Base-by-base conservation (phyloP, 1,140 invertebrate species). In the Heterodera schachtii region DNA sequence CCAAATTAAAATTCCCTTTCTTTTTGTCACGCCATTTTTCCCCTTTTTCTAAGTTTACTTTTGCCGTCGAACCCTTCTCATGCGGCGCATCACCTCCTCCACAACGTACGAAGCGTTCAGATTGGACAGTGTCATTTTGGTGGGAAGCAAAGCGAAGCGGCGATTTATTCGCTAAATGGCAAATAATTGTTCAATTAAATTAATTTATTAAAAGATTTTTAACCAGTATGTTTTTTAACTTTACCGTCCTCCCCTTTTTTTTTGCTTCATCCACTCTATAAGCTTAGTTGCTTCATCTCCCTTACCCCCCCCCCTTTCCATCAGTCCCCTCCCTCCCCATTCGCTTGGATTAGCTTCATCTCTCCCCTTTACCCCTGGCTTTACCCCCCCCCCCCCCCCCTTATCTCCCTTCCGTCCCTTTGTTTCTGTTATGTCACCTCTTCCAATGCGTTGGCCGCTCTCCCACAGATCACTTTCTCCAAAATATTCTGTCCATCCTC, bases 91-190 rank as follows among this genome's bases (percentile, higher is more conserved):
- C 31, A 86, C 79, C 49, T 86, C 84, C 13, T 85, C 80, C 49
- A 88, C 66, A 60, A 86, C 75, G 44, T 46, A 80, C n/a, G 85
- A 60, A 21, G 83, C 81, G 75, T 88, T 81, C 64, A 84, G 69
- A 57, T 87, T 73, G 43, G 84, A 76, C 49, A 86, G 64, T 3
- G 69, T 60, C 13, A 86, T 78, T 74, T 86, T 86, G n/a, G 84
- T 31, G 21, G 85, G 74, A n/a, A 86, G 41, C 44, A 86, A 64
- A 60, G 80, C 75, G 70, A 86, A 88, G n/a, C 85, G 84, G 13
- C 75, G 82, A 66, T 86, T 86, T 41, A 86, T 79, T 74, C 85
- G 73, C 44, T 78, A n/a, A n/a, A n/a, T n/a, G 21, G 41, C 70
- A 69, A 52, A 8, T 0, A 52, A 52, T 52, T 52, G 47, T 11